A percentile compares a stretch with the other conserved stretches of the same genome.
These are phyloP conservation scores for Pyrocoelia pectoralis DNA, from an alignment of 2,888 invertebrate genomes.

Conservation along the genomic window DNA sequence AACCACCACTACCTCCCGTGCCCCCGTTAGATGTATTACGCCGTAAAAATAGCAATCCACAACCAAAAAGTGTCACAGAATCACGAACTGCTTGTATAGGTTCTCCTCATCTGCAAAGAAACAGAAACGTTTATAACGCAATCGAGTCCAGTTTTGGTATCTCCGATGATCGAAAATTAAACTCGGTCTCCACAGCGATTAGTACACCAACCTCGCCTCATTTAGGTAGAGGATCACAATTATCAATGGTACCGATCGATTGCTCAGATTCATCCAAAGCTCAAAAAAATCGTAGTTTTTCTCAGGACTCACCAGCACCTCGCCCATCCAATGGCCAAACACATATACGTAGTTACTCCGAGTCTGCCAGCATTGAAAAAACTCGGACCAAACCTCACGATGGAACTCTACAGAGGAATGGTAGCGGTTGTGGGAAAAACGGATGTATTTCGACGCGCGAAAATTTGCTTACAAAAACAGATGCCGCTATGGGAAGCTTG, in stretches of 20 bases:
- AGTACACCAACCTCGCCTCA: conserved; percentile 59
- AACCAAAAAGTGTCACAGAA: conserved; percentile 59
- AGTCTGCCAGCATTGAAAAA: conserved; percentile 21
- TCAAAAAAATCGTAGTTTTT: conserved; percentile 49
- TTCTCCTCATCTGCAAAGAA: conserved; percentile 70
- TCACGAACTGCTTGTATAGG: conserved; percentile 69
- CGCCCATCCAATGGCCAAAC: conserved; percentile 26
- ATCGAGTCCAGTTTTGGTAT: conserved; percentile 61
- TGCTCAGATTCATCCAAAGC: conserved; percentile 37
- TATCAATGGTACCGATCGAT: conserved; percentile 44
- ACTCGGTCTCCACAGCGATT: conserved; percentile 52
- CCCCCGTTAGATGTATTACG: conserved; percentile 70
- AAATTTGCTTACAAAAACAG: conserved; percentile 71
- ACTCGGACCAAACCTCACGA: conserved; percentile 23
- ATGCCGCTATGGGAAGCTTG: conserved; percentile 73
- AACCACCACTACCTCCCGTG: conserved; percentile 76
- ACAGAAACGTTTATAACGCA: conserved; percentile 66
- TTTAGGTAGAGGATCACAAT: conserved; percentile 50
- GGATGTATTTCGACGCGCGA: conserved; percentile 59
- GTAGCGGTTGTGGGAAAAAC: conserved; percentile 40
- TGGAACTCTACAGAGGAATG: conserved; percentile 24
- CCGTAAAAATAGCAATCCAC: conserved; percentile 59
- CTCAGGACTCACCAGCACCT: conserved; percentile 47
- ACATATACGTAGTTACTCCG: conserved; percentile 27
- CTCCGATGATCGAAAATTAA: conserved; percentile 35